A percentile compares a stretch with the other conserved stretches of the same genome.
These are phyloP conservation scores for Chouioia cunea DNA, from an alignment of 2,888 invertebrate species.

Conservation along the genomic window DNA sequence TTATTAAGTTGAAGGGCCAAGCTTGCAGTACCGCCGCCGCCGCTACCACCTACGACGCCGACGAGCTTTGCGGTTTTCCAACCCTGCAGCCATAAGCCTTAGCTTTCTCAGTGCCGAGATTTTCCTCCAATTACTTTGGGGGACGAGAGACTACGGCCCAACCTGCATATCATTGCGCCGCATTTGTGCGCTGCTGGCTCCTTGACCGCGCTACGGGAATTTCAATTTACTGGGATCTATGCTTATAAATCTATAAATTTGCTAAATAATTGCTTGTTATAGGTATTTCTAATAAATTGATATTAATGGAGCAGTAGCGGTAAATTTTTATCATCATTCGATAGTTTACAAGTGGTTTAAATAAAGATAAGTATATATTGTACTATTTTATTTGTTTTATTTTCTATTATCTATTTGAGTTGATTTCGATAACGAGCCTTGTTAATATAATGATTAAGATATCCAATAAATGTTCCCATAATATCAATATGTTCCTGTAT, in stretches of 20 bases:
- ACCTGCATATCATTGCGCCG: background rate
- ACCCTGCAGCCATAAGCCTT: background rate
- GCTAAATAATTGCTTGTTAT: background rate
- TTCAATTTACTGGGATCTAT: background rate
- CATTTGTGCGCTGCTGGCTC: background rate
- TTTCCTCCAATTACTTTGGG: conserved; percentile 41
- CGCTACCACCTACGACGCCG: background rate
- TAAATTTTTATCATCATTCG: background rate
- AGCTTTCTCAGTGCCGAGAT: conserved; percentile 22
- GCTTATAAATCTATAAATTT: background rate
- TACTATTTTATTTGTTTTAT: too few species aligned
- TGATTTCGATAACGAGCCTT: too few species aligned
- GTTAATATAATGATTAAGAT: too few species aligned
- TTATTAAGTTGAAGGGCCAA: conserved; percentile 56
- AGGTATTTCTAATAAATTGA: background rate
- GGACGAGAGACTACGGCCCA: conserved; percentile 8
- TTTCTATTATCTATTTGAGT: too few species aligned
- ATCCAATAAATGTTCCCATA: too few species aligned
- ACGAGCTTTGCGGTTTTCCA: conserved; percentile 26
- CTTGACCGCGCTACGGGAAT: background rate
- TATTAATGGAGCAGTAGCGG: background rate
- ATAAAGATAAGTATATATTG: too few species aligned
- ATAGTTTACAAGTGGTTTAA: too few species aligned
- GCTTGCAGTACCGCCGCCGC: background rate
- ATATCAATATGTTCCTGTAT: too few species aligned